Conservation (phyloP, 2,113 vertebrate species). For the Opisthocomus hoazin region DNA sequence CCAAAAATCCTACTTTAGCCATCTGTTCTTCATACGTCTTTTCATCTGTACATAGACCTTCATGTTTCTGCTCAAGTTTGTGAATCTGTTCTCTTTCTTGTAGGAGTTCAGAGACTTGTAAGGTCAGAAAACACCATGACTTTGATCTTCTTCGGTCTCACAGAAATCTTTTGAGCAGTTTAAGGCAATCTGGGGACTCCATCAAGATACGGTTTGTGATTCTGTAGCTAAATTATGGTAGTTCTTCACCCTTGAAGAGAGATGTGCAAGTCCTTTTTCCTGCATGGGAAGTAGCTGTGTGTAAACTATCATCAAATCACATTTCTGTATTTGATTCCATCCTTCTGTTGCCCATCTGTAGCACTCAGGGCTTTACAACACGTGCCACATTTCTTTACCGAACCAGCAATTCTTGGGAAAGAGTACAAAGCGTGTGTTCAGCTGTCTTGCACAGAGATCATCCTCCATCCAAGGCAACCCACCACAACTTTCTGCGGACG, state of each 20-base stretch:
- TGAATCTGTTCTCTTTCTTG: conserved; percentile 48
- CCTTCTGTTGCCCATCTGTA: neutral
- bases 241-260: neutral
- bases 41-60: neutral
- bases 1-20: conserved; percentile 54
- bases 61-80: neutral
- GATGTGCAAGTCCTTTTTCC: accelerated
- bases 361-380: neutral
- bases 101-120: conserved; percentile 62
- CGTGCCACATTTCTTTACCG: neutral
- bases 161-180: neutral
- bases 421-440: neutral
- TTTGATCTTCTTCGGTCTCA: neutral
- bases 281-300: neutral
- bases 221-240: neutral
- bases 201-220: neutral
- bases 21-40: conserved; percentile 56
- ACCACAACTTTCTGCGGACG: neutral
- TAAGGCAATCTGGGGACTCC: neutral
- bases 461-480: neutral
- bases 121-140: conserved; percentile 33
- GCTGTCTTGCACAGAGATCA: neutral
- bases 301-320: neutral
- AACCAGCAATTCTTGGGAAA: neutral
- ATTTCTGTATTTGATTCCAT: neutral